Conservation (phyloP, 2,797 vertebrate genomes). For the Lepus townsendii region DNA sequence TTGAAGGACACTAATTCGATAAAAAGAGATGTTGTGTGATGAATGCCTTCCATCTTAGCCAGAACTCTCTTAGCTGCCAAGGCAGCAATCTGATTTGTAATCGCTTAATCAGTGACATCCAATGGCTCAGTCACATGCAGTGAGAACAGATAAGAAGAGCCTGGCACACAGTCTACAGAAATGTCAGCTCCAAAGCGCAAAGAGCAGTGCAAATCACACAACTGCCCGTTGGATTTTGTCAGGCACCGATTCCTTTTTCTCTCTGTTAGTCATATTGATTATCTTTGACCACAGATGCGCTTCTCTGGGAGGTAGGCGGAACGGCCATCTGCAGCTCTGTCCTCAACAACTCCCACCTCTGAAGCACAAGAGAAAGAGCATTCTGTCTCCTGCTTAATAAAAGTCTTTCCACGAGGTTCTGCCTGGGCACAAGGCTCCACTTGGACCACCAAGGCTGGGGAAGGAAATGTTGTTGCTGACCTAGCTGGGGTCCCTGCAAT, state of each 20-base stretch:
- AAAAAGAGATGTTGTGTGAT: background rate
- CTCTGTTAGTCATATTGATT: background rate
- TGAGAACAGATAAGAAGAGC: background rate
- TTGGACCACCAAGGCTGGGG: background rate
- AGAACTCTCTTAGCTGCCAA: background rate
- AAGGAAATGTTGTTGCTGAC: conserved; percentile 33
- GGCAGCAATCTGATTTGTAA: background rate
- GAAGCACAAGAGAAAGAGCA: background rate
- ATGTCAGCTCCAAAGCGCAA: background rate
- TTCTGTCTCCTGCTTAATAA: background rate
- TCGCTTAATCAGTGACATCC: background rate
- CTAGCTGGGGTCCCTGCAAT: background rate
- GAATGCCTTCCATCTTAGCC: background rate
- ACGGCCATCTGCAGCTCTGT: conserved; percentile 11
- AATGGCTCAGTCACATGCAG: background rate
- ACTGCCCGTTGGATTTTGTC: background rate
- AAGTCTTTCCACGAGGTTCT: conserved; percentile 29
- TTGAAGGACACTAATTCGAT: background rate
- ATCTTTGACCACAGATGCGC: conserved; percentile 16
- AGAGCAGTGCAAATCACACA: background rate
- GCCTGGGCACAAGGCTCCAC: background rate
- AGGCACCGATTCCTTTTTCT: conserved; percentile 21
- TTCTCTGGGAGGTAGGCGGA: background rate
- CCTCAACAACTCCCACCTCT: background rate
- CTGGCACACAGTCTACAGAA: background rate